phyloP scores from a whole-genome alignment of 2,113 vertebrate species.

The Acrocephalus kingi region DNA sequence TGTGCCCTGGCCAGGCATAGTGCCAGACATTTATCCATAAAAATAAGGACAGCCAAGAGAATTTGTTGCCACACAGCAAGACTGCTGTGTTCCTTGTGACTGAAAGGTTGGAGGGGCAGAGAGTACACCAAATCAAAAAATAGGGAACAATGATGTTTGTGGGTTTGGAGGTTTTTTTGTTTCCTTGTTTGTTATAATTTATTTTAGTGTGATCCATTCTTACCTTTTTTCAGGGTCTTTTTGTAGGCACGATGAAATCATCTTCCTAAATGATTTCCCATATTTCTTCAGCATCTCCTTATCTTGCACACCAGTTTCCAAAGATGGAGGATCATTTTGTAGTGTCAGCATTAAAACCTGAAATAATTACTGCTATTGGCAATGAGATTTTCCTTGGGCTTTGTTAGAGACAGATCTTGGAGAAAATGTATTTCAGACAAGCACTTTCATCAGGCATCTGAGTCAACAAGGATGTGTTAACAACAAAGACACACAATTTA shows the following conservation, averaged over 20 bases:
- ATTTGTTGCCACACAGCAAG: background rate
- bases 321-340: slow-evolving; percentile 94
- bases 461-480: background rate
- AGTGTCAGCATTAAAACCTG: slow-evolving; percentile 98
- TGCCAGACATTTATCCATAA: background rate
- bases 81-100: background rate
- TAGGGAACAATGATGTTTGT: background rate
- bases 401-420: background rate
- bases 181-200: background rate
- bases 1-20: background rate
- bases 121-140: background rate
- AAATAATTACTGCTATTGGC: slow-evolving; percentile 19
- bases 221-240: slow-evolving; percentile 99
- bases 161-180: no score
- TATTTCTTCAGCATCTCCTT: slow-evolving; percentile 99
- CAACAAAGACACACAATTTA: background rate
- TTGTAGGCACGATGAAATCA: slow-evolving; percentile 95
- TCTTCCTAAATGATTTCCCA: slow-evolving; percentile 97
- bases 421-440: background rate
- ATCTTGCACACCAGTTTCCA: slow-evolving; percentile 97
- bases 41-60: slow-evolving; percentile 3
- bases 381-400: slow-evolving; percentile 24
- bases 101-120: background rate
- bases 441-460: background rate
- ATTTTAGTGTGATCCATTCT: background rate